Evolutionary conservation across 2,888 invertebrate genomes (phyloP).

Genomic region (Noctua janthina): DNA sequence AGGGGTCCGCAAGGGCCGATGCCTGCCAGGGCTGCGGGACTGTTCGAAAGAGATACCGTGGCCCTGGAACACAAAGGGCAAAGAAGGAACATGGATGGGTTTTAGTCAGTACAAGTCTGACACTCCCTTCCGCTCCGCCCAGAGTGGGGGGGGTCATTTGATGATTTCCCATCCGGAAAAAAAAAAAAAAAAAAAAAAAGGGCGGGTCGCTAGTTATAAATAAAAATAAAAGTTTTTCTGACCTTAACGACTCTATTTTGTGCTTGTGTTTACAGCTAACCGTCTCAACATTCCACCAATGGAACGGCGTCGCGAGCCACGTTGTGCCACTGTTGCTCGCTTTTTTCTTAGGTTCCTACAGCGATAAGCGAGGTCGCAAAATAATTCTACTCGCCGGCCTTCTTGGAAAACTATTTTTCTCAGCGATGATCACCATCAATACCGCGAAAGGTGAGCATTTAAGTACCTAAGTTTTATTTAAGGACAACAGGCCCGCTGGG

Average conservation of each 20-base stretch:
- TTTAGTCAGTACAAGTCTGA: no score
- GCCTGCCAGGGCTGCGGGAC: no score
- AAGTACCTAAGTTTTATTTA: background rate
- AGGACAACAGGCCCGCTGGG: background rate
- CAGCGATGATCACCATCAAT: constrained; percentile 93
- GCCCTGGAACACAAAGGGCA: no score
- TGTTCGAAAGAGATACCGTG: no score
- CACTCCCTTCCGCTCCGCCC: no score
- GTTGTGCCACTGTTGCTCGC: constrained; percentile 94
- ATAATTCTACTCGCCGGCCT: constrained; percentile 93
- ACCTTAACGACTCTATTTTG: background rate
- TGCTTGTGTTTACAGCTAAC: constrained; percentile 89
- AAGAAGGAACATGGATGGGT: no score
- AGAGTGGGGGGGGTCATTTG: no score
- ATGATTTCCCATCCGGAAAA: no score
- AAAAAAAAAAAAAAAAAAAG: no score
- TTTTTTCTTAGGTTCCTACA: constrained; percentile 95
- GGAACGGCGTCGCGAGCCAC: constrained; percentile 94
- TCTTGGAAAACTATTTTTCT: constrained; percentile 93
- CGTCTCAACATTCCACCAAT: constrained; percentile 94
- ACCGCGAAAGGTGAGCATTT: constrained; percentile 88
- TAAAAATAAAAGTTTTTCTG: no score
- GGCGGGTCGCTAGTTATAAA: no score
- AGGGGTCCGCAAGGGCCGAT: no score
- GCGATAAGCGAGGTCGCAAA: constrained; percentile 94